These are phyloP conservation scores for Chrysogorgia sp. DNA, from an alignment of 92 coral and sea anemone genomes.

Conservation along the genomic window DNA sequence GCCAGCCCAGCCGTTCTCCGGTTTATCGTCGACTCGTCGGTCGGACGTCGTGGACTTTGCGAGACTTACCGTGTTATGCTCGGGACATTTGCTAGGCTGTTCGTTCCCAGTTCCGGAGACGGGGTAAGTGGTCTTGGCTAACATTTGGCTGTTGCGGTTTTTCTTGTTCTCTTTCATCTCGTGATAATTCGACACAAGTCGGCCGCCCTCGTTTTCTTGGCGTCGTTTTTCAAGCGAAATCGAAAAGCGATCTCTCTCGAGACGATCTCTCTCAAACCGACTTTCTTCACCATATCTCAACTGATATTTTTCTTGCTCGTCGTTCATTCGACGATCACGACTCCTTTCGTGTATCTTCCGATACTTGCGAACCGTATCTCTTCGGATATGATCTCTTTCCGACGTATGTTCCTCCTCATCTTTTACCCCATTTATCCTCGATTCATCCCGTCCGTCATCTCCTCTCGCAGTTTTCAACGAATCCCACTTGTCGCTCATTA, in stretches of 20 bases:
- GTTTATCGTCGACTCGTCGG: background rate
- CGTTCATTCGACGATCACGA: background rate
- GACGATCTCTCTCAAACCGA: background rate
- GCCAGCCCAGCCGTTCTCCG: background rate
- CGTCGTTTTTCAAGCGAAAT: background rate
- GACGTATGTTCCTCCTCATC: background rate
- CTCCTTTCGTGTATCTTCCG: background rate
- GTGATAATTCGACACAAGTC: background rate
- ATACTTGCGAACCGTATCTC: background rate
- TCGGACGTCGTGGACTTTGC: background rate
- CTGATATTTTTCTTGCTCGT: conserved; percentile 3
- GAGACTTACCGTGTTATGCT: background rate
- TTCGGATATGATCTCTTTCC: background rate
- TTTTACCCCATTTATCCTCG: conserved; percentile 26
- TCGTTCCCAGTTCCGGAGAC: background rate
- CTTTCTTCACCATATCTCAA: conserved; percentile 25
- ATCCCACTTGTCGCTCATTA: background rate
- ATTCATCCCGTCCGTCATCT: background rate
- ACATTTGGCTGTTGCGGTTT: background rate
- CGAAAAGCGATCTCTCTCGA: conserved; percentile 10
- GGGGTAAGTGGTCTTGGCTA: background rate
- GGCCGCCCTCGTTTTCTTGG: background rate
- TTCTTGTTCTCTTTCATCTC: background rate
- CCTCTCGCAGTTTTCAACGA: background rate
- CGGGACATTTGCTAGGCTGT: background rate